Conservation (phyloP, 2,113 vertebrate genomes). For the Microcebus lehilahytsara region DNA sequence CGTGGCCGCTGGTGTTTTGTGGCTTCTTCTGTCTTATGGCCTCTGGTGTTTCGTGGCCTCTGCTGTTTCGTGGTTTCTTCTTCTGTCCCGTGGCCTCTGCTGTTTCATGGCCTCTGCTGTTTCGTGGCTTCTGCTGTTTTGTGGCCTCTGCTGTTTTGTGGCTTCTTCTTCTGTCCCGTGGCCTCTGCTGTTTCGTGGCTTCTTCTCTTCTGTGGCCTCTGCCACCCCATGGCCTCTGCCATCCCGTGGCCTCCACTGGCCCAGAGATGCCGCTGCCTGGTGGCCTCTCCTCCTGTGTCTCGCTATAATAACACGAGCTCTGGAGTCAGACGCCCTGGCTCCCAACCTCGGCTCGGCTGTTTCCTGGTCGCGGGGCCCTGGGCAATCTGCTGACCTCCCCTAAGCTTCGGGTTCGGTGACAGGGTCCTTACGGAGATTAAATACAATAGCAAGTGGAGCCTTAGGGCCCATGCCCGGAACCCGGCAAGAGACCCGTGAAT, state of each 20-base stretch:
- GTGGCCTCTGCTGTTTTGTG: neutral
- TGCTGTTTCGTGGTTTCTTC: no score
- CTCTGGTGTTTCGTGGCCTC: no score
- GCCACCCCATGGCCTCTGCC: neutral
- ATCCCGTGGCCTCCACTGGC: no score
- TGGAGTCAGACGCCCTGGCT: neutral
- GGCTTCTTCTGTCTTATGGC: no score
- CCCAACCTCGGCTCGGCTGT: neutral
- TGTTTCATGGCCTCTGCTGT: no score
- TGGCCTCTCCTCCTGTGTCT: neutral
- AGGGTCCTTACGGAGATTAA: neutral
- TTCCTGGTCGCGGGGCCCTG: neutral
- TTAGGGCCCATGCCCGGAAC: neutral
- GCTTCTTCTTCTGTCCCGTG: neutral
- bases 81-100: no score
- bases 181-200: neutral
- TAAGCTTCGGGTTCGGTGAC: neutral
- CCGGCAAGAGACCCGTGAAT: fast-evolving
- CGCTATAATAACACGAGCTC: no score
- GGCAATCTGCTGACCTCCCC: neutral
- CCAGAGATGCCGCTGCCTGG: fast-evolving
- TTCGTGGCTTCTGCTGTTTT: neutral
- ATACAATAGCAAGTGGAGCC: neutral
- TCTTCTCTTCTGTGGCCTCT: neutral
- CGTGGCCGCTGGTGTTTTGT: neutral